Conservation (phyloP, 2,113 vertebrate species). For the Progne subis region DNA sequence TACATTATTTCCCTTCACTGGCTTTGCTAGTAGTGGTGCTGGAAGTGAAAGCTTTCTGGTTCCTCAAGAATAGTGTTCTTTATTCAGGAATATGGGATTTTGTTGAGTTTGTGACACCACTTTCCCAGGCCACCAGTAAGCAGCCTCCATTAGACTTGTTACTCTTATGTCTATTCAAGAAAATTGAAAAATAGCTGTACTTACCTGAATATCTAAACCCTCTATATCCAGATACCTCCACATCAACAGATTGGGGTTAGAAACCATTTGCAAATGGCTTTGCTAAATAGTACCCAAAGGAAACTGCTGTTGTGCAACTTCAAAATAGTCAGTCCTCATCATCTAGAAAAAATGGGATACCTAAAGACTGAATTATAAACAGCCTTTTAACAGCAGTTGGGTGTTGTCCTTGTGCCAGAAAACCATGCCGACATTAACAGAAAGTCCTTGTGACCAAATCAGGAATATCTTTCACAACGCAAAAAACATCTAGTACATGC, state of each 20-base stretch:
- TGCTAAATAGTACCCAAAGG: background rate
- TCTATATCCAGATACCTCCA: background rate
- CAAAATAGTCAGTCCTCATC: background rate
- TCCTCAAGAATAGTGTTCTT: background rate
- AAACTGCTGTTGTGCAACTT: background rate
- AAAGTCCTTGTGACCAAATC: background rate
- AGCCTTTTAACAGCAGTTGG: background rate
- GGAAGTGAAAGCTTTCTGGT: background rate
- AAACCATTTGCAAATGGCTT: background rate
- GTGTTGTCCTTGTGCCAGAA: background rate
- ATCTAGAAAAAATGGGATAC: background rate
- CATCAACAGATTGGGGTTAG: rapidly evolving
- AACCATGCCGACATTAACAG: background rate
- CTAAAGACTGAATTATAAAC: background rate
- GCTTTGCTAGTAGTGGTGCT: background rate
- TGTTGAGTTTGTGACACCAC: background rate
- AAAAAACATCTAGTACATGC: background rate
- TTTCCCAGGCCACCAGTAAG: background rate
- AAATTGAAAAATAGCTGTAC: background rate
- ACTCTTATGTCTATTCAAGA: background rate
- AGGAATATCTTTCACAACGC: background rate
- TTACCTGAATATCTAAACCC: background rate
- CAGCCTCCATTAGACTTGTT: background rate
- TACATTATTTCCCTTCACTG: background rate
- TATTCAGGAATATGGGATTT: background rate